Percentiles rank a stretch among this genome's conserved stretches.
Conservation (phyloP, 2,113 vertebrate genomes). For the Pachypanchax playfairii region DNA sequence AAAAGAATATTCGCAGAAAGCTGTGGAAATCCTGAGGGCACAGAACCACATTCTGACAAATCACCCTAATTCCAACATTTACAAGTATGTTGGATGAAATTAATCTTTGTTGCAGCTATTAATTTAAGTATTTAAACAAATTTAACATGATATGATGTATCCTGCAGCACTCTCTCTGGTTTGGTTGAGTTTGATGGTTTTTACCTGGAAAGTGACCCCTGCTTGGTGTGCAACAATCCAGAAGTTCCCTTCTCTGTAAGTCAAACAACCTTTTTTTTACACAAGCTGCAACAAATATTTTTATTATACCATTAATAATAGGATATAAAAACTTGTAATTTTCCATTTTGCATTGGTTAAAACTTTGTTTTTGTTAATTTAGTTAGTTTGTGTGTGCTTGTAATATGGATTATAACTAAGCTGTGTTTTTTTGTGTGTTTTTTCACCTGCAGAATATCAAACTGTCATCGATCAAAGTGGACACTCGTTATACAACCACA, state of each 20-base stretch:
- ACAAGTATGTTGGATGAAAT: slow-evolving; percentile 85
- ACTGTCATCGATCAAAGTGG: slow-evolving; percentile 98
- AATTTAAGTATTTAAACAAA: background rate
- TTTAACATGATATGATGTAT: background rate
- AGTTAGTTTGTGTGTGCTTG: background rate
- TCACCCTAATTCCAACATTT: slow-evolving; percentile 99
- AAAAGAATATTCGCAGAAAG: slow-evolving; percentile 98
- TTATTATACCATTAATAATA: background rate
- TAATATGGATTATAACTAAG: background rate
- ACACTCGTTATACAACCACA: slow-evolving; percentile 97
- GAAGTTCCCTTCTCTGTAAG: slow-evolving; percentile 98
- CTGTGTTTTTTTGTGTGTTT: background rate
- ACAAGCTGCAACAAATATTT: too few species aligned
- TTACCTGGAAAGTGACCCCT: slow-evolving; percentile 96
- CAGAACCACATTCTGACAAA: slow-evolving; percentile 99
- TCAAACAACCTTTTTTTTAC: slow-evolving; percentile 33
- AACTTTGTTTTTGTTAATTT: background rate
- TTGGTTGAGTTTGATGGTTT: slow-evolving; percentile 98
- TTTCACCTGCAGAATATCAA: slow-evolving; percentile 89
- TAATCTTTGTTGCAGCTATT: background rate
- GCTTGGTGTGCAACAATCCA: slow-evolving; percentile 97
- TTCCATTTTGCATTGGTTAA: background rate
- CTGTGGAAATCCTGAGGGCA: slow-evolving; percentile 93
- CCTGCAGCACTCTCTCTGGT: slow-evolving; percentile 90
- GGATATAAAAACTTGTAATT: background rate